Percentiles rank a stretch among this genome's conserved stretches.
These are phyloP conservation scores for Cactoblastis cactorum DNA, from an alignment of 2,888 invertebrate species.

Conservation along the genomic window DNA sequence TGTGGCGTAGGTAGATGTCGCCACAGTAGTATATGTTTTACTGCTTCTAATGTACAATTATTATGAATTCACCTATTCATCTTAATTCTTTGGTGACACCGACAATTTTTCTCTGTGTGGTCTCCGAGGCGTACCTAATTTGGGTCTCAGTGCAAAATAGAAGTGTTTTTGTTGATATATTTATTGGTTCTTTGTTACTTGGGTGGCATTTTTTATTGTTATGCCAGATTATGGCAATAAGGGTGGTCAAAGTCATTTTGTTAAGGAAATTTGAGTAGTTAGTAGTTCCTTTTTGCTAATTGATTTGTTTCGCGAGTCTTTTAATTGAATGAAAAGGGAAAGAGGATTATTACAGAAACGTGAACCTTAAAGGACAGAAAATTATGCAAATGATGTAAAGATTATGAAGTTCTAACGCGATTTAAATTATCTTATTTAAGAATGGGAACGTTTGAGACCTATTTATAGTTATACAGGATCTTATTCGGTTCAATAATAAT, in stretches of 20 bases:
- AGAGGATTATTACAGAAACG: too few relatives aligned
- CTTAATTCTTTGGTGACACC: neutral
- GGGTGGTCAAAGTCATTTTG: constrained; percentile 16
- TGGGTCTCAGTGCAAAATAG: constrained; percentile 31
- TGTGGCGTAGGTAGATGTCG: too few relatives aligned
- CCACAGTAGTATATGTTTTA: too few relatives aligned
- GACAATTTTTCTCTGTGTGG: constrained; percentile 33
- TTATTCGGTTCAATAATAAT: too few relatives aligned
- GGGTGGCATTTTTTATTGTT: constrained; percentile 32
- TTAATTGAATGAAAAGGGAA: too few relatives aligned
- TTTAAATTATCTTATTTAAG: too few relatives aligned
- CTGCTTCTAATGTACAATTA: neutral
- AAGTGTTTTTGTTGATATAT: constrained; percentile 35
- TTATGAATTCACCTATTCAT: neutral
- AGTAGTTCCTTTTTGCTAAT: neutral
- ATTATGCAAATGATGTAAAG: too few relatives aligned
- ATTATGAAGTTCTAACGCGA: too few relatives aligned
- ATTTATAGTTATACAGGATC: too few relatives aligned
- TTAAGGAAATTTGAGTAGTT: neutral
- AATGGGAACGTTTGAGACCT: too few relatives aligned
- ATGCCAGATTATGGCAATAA: constrained; percentile 5
- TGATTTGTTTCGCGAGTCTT: neutral
- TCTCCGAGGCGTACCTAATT: constrained; percentile 40
- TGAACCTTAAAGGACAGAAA: too few relatives aligned
- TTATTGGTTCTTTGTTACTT: constrained; percentile 30